Evolutionary conservation across 2,113 vertebrate species (phyloP), one percentile per base, ranked within the genome.

Genomic region (Pygathrix nemaeus): DNA sequence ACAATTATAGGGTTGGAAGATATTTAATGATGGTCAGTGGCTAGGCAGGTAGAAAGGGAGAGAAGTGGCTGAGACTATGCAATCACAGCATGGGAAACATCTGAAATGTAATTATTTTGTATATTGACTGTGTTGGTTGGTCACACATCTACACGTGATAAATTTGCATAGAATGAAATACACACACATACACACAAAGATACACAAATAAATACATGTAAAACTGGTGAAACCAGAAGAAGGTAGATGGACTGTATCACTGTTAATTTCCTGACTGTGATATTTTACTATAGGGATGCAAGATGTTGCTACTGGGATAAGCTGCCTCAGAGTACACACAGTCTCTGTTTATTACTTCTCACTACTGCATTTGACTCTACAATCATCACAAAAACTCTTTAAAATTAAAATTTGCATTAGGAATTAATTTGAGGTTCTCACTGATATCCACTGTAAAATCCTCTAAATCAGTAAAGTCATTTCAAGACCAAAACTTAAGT

Each of bases 191-290:
- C 27, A 8, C 45, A 52, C n/a, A 40, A 10, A 11, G 20, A 20
- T 14, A 40, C n/a, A 52, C n/a, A 48, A 1, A 27, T 0, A 1
- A 20, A 16, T 13, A 12, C 14, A 20, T 16, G 14, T 20, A 57
- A 4, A 79, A 73, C 10, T 57, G 55, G 32, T 38, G 32, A 79
- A 73, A 82, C 45, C 59, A 23, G 18, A 84, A 48, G 23, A 50
- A 66, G 5, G 61, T 68, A 7, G 72, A 2, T 45, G 17, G 5
- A 4, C 10, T 23, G 0, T 55, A 14, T 17, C 32, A 82, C 50
- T 23, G 35, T 8, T 17, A 38, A 40, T 45, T 70, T 78, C 13
- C 13, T 43, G 9, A 21, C 43, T 83, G 57, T 30, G 8, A 43
- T 17, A n/a, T 61, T 83, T 38, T 52, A 50, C 7, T 25, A 0